Evolutionary conservation across 2,113 vertebrate genomes (phyloP).

Genomic region (Machaerirhynchus nigripectus): DNA sequence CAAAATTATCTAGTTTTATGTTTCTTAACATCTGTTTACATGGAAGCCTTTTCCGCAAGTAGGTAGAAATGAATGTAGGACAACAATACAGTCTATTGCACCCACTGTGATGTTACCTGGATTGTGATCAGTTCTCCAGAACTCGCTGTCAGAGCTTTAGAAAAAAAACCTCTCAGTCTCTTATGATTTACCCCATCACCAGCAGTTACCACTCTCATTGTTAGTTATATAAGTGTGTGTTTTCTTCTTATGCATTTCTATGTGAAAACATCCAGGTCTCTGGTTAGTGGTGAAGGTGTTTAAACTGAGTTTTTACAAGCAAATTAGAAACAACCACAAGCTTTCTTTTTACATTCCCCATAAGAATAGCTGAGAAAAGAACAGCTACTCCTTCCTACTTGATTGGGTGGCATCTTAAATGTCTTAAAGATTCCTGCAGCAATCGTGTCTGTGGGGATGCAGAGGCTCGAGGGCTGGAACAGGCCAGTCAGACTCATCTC

Average conservation of each 20-base stretch:
- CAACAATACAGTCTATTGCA: neutral
- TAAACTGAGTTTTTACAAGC: neutral
- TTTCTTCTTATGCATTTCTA: neutral
- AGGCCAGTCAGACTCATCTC: neutral
- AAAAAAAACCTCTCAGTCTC: neutral
- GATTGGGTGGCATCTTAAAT: neutral
- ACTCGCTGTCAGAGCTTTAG: neutral
- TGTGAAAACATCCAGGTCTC: neutral
- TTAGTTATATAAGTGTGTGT: neutral
- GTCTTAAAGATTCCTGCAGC: neutral
- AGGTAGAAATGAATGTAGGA: neutral
- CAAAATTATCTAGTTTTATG: neutral
- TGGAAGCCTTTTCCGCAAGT: neutral
- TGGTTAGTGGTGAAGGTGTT: neutral
- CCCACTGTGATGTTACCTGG: rapidly evolving
- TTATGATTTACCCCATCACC: neutral
- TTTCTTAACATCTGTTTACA: neutral
- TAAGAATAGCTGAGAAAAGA: neutral
- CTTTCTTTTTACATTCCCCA: neutral
- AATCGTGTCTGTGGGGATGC: rapidly evolving
- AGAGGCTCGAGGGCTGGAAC: neutral
- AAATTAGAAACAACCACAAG: neutral
- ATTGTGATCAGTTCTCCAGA: neutral
- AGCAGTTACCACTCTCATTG: neutral
- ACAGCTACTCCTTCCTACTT: neutral